Base-by-base conservation (phyloP, 2,888 invertebrate species). In the Phoronis australis region DNA sequence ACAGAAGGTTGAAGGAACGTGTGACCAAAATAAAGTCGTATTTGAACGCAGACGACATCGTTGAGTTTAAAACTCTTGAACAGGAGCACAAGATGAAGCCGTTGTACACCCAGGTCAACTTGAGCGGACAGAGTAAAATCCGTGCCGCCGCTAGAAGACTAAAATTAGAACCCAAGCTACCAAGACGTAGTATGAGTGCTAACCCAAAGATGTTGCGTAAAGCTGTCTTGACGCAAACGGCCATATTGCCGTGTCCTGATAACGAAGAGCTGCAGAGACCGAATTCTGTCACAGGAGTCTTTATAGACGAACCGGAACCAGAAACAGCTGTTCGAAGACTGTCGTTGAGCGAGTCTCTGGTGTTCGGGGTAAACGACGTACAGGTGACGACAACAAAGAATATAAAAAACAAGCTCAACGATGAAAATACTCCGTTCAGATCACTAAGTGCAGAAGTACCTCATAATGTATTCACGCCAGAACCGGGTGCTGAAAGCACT, bases 11-110 rank as follows among this genome's bases (percentile, higher is more conserved):
- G 23, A 68, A 67, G 47, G 66, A 68, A 24, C 65, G 58, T 47
- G 70, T 69, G 1, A 54, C 64, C 0, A 60, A 57, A 24, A 69
- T 71, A 22, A 64, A 61, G 45, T 68, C 69, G 4, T 51, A 68
- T 48, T 54, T 72, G 1, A 54, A 58, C 1, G 53, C 55, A 4
- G 65, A 68, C 2, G 62, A 72, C 44, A 67, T 72, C 15, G 51
- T 53, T 0, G 57, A 62, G 27, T 47, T 72, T 20, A 56, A 62
- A 42, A 42, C 57, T 18, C 46, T 68, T 38, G 72, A 72, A 41
- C 48, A 55, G 4, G 51, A 62, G 25, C 68, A 68, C 5, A 61
- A 61, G 43, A 48, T 71, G 4, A 60, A 57, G 42, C 57, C 63
- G 1, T 37, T 45, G 12, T 44, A 50, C n/a, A 60, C 55, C 3